Base-by-base conservation (phyloP, 2,888 invertebrate species). In the Temnothorax ravouxi region DNA sequence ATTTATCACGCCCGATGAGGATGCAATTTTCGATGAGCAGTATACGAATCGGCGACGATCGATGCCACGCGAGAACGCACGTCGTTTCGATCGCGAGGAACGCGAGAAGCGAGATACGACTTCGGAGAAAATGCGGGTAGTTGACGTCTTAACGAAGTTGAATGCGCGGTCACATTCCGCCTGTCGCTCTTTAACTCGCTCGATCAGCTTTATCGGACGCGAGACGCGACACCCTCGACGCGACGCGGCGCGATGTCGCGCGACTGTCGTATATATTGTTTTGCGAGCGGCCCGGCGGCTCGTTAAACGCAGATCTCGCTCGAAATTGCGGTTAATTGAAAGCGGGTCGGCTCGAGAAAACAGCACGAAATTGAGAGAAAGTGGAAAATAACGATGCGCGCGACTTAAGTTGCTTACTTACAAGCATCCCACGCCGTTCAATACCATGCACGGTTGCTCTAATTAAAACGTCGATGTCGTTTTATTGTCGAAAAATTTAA, bases 311-410 rank as follows among this genome's bases (percentile, higher is more conserved):
- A 50, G 54, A 62, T 84, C 84, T 67, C 72, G 84, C 69, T 69
- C 54, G 59, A 47, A 83, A 87, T 84, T 83, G 76, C 80, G 84
- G 83, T 83, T 85, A 87, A 87, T 84, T 72, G 76, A 85, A 61
- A 59, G 25, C 25, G 52, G 44, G 83, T 66, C 81, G 84, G 21
- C n/a, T 15, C 54, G 56, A 75, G 74, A 47, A 61, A 80, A 72
- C 79, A 15, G 9, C 34, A 44, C 61, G 72, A 38, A 80, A 61
- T 25, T 18, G 38, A 59, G 72, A 59, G 72, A 80, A 61, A 72
- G 59, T 61, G 71, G 8, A 69, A 69, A 59, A 69, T 29, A 47
- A 79, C n/a, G 66, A 54, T 15, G 54, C 64, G 62, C 44, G 34
- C 56, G 29, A 25, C 29, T 54, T 15, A 47, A 41, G 13, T 41